These are phyloP conservation scores for Phyllotreta cruciferae DNA, from an alignment of 2,888 invertebrate genomes.

Conservation along the genomic window DNA sequence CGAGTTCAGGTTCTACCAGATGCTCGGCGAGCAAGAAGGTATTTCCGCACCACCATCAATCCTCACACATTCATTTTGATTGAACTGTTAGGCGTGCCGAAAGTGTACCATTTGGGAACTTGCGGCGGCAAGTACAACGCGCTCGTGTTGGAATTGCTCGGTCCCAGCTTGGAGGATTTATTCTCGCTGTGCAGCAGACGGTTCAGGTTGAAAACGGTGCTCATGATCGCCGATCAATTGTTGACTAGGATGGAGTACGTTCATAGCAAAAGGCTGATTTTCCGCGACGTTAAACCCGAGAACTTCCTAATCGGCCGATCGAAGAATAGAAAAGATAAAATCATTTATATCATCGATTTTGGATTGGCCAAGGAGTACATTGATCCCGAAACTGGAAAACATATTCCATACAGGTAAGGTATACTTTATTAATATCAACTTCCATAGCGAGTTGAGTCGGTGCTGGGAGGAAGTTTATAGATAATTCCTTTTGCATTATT, in stretches of 20 bases:
- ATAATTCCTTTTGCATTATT: slow-evolving; percentile 22
- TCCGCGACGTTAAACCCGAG: slow-evolving; percentile 99
- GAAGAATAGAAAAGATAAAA: slow-evolving; percentile 96
- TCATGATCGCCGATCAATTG: slow-evolving; percentile 76
- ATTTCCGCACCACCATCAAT: neutral
- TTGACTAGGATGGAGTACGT: slow-evolving; percentile 98
- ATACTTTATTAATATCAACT: too few relatives aligned
- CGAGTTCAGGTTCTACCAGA: slow-evolving; percentile 99
- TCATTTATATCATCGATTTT: slow-evolving; percentile 99
- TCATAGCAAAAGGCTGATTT: slow-evolving; percentile 98
- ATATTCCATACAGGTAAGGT: slow-evolving; percentile 96
- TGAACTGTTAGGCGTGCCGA: slow-evolving; percentile 66
- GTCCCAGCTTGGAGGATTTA: slow-evolving; percentile 76
- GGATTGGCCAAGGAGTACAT: slow-evolving; percentile 99
- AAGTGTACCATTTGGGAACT: slow-evolving; percentile 77
- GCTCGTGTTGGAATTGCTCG: slow-evolving; percentile 75
- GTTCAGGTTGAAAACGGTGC: slow-evolving; percentile 75
- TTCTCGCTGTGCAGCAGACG: slow-evolving; percentile 75
- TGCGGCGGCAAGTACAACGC: slow-evolving; percentile 77
- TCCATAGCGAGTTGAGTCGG: too few relatives aligned
- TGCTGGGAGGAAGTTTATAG: too few relatives aligned
- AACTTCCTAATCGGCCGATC: slow-evolving; percentile 99
- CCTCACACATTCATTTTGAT: neutral
- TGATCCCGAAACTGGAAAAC: slow-evolving; percentile 99
- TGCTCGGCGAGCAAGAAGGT: slow-evolving; percentile 96